These are phyloP conservation scores for Andrena trimmerana DNA, from an alignment of 2,888 invertebrate genomes.

Conservation along the genomic window DNA sequence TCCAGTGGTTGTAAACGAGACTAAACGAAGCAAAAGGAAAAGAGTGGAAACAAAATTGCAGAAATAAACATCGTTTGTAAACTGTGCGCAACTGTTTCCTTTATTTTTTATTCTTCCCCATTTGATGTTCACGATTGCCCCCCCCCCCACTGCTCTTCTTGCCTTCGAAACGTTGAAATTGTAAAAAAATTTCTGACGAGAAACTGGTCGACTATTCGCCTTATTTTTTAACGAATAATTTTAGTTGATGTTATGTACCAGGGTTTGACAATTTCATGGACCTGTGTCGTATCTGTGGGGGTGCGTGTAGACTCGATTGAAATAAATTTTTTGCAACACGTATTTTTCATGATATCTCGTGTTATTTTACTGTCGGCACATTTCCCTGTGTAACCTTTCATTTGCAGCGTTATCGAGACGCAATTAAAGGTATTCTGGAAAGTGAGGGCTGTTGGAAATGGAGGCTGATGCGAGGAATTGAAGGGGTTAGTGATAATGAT, in stretches of 20 bases:
- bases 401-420: conserved; percentile 52
- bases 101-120: conserved; percentile 2
- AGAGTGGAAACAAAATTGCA: conserved; percentile 17
- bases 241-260: not conserved
- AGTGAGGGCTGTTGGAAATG: conserved; percentile 17
- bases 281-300: not conserved
- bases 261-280: conserved; percentile 1
- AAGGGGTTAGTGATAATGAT: conserved; percentile 52
- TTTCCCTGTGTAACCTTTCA: conserved; percentile 58
- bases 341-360: conserved; percentile 25
- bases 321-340: conserved; percentile 9
- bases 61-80: conserved; percentile 70
- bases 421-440: conserved; percentile 63
- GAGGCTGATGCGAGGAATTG: conserved; percentile 21
- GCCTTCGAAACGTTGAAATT: not conserved
- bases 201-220: conserved; percentile 7
- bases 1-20: conserved; percentile 56
- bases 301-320: not conserved
- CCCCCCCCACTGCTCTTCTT: accelerated
- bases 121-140: conserved; percentile 13
- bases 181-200: conserved; percentile 26
- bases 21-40: conserved; percentile 16
- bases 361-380: conserved; percentile 39
- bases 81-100: conserved; percentile 36
- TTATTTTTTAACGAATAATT: conserved; percentile 21